Conservation (phyloP, 1,140 invertebrate genomes). For the Daktulosphaira vitifoliae region DNA sequence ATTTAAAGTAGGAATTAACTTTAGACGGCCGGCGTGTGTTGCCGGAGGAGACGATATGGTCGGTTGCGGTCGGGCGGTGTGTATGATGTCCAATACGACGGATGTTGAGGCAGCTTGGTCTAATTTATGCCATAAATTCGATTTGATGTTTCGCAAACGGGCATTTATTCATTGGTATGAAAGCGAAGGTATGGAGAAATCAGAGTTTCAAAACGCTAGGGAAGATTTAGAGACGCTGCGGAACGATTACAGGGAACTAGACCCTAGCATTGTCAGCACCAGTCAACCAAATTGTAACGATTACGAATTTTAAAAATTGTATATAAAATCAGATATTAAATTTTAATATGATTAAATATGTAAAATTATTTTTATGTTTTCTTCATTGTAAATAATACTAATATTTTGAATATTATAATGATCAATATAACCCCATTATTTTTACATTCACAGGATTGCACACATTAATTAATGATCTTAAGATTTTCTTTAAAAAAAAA, state of each 20-base stretch:
- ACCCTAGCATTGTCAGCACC: not conserved
- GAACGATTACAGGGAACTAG: constrained; percentile 33
- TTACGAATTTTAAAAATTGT: too few species aligned
- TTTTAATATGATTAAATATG: too few species aligned
- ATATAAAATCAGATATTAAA: too few species aligned
- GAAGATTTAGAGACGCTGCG: constrained; percentile 33
- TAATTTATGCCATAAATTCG: constrained; percentile 71
- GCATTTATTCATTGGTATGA: constrained; percentile 82
- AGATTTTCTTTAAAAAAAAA: too few species aligned
- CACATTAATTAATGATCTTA: too few species aligned
- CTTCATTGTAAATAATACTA: too few species aligned
- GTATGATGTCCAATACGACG: constrained; percentile 75
- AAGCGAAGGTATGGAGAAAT: constrained; percentile 54
- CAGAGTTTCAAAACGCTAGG: constrained; percentile 34
- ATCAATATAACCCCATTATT: too few species aligned
- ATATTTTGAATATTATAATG: too few species aligned
- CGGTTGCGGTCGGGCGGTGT: constrained; percentile 48
- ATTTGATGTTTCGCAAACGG: constrained; percentile 72
- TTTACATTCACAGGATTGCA: too few species aligned
- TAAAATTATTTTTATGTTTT: too few species aligned
- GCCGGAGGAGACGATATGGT: constrained; percentile 38
- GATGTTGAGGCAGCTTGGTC: constrained; percentile 72
- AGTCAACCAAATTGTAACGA: not conserved
- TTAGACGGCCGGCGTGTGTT: constrained; percentile 33
- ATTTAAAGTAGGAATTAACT: constrained; percentile 43